Conservation (phyloP, 2,888 invertebrate genomes). For the Meta bourneti region DNA sequence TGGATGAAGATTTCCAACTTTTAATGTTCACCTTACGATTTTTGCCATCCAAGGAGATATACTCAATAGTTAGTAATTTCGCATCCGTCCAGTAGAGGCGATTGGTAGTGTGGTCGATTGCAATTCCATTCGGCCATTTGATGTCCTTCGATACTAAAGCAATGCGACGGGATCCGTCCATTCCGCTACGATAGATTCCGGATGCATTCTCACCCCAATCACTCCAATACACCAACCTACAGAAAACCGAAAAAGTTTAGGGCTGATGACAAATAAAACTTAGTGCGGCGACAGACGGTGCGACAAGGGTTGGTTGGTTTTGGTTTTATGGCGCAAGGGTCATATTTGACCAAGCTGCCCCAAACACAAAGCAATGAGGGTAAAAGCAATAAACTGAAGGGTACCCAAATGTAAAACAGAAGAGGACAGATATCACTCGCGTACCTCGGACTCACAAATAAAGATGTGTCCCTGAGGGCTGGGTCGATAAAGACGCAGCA, state of each 20-base stretch:
- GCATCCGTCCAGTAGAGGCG: slow-evolving; percentile 95
- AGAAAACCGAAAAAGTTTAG: slow-evolving; percentile 72
- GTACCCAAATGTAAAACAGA: no score
- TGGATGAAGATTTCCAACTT: no score
- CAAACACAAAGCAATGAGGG: no score
- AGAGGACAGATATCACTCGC: no score
- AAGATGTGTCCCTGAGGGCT: no score
- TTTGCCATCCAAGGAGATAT: slow-evolving; percentile 87
- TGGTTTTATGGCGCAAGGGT: no score
- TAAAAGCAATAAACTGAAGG: no score
- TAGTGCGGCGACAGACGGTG: no score
- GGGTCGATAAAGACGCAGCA: no score
- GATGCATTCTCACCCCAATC: slow-evolving; percentile 88
- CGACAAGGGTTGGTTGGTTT: not conserved
- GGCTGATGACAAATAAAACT: no score
- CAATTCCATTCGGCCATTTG: slow-evolving; percentile 91
- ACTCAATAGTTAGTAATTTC: slow-evolving; percentile 86
- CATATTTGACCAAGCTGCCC: no score
- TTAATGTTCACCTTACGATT: slow-evolving; percentile 81
- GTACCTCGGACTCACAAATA: no score
- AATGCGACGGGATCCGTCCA: slow-evolving; percentile 89
- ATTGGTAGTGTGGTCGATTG: slow-evolving; percentile 89
- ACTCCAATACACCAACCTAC: slow-evolving; percentile 93
- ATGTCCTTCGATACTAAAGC: slow-evolving; percentile 85
- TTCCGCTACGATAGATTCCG: slow-evolving; percentile 88